Evolutionary conservation across 2,797 vertebrate species (phyloP).

Genomic region (Pseudopleuronectes americanus): DNA sequence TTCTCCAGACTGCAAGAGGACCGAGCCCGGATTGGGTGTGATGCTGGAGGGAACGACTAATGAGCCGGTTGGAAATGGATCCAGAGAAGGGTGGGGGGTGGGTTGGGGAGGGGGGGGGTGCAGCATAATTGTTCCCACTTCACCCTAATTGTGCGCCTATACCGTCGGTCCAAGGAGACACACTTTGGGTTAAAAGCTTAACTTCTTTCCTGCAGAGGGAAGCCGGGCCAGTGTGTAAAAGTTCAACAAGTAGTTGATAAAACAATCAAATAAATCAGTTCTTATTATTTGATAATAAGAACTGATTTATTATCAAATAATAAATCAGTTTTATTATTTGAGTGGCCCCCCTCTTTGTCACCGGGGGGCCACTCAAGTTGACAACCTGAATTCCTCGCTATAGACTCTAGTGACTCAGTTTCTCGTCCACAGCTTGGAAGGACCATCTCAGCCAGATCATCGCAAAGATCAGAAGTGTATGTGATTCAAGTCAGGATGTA

Average conservation of each 20-base stretch:
- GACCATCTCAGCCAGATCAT: too few relatives aligned
- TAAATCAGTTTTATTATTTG: too few relatives aligned
- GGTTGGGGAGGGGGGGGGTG: not conserved
- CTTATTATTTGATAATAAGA: too few relatives aligned
- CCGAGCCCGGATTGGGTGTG: slow-evolving; percentile 33
- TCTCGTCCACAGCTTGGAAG: too few relatives aligned
- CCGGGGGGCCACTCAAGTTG: too few relatives aligned
- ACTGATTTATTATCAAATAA: too few relatives aligned
- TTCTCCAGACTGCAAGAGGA: slow-evolving; percentile 31
- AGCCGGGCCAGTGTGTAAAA: not conserved
- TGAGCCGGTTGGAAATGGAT: slow-evolving; percentile 7
- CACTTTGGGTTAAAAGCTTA: not conserved
- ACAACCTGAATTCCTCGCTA: too few relatives aligned
- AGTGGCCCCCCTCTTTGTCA: too few relatives aligned
- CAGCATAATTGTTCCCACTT: not conserved
- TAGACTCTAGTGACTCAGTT: too few relatives aligned
- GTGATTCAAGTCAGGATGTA: too few relatives aligned
- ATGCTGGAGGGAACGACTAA: slow-evolving; percentile 41
- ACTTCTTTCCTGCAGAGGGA: not conserved
- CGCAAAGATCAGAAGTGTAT: too few relatives aligned
- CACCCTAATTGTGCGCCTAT: not conserved
- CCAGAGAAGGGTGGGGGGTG: too few relatives aligned
- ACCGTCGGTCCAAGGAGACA: not conserved
- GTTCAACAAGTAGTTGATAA: not conserved
- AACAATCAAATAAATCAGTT: not conserved